Evolutionary conservation across 2,888 invertebrate species (phyloP), one percentile per base, ranked within the genome.

Genomic region (Anorthoa munda): DNA sequence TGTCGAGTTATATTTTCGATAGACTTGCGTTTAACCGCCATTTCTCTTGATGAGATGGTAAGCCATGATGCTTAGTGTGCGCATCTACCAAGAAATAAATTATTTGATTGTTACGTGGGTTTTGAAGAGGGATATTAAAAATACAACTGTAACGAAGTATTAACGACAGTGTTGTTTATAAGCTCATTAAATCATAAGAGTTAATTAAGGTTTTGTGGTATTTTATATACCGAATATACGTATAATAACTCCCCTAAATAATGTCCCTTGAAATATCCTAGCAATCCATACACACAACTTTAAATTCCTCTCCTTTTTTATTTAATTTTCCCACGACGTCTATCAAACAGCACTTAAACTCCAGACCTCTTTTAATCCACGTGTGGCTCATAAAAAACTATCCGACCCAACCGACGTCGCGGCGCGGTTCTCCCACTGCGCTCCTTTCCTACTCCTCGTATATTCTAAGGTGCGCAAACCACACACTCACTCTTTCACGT

Each of bases 401-500:
- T 77, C 17, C 51, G 26, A 39, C 50, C 58, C 72, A 48, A 18
- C 51, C 66, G 26, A 7, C 31, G 46, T 50, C 48, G 71, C 46
- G 56, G 31, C 31, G 66, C 66, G 31, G 58, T 59, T 68, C 63
- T 66, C 67, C 68, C 66, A 65, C 45, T 66, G 71, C 67, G 80
- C 81, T 58, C 58, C 18, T 68, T 55, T 48, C 23, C 74, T 39
- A 9, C 39, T 83, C 75, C 86, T 87, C 88, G 87, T 90, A 90
- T 88, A 88, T 89, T 84, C 77, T 74, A 76, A 86, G 87, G 82
- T 85, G 86, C 84, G 87, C 84, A 80, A 88, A 90, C 91, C 90
- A 85, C 90, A 91, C 90, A 92, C 91, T 92, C 90, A 90, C 91
- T 92, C 92, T 91, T 92, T 92, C 90, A 85, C 87, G 90, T 88